phyloP scores from a whole-genome alignment of 1,140 invertebrate genomes.

The Drosophila lini region DNA sequence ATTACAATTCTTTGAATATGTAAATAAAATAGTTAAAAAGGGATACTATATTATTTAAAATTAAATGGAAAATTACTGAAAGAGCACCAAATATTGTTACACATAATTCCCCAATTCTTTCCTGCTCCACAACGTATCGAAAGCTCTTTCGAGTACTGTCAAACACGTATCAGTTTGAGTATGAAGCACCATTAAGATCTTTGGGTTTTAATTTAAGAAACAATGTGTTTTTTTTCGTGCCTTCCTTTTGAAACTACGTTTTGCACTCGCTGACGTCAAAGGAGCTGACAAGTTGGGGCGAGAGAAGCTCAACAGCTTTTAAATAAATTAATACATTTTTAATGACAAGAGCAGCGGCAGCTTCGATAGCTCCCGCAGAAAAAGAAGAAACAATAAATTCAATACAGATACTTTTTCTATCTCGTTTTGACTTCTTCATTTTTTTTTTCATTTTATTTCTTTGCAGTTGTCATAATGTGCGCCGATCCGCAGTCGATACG shows the following conservation, averaged over 20 bases:
- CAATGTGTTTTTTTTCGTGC: conserved; percentile 40
- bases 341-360: conserved; percentile 56
- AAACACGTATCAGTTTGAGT: conserved; percentile 30
- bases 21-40: not conserved
- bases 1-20: not conserved
- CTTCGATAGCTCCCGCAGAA: conserved; percentile 27
- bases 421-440: conserved; percentile 34
- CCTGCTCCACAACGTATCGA: conserved; percentile 3
- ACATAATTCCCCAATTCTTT: not conserved
- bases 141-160: conserved; percentile 23
- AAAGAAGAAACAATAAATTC: conserved; percentile 9
- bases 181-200: conserved; percentile 36
- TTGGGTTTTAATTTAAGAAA: conserved; percentile 41
- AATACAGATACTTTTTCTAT: conserved; percentile 14
- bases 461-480: conserved; percentile 97
- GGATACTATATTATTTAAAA: not conserved
- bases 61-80: not conserved
- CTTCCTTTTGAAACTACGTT: conserved; percentile 41
- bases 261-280: conserved; percentile 59
- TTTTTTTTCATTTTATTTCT: conserved; percentile 27
- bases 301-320: conserved; percentile 38
- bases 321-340: conserved; percentile 75
- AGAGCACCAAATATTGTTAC: not conserved
- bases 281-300: conserved; percentile 52
- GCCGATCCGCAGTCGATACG: conserved; percentile 94